Conservation (phyloP, 1,140 invertebrate genomes). For the Holotrichia oblita region DNA sequence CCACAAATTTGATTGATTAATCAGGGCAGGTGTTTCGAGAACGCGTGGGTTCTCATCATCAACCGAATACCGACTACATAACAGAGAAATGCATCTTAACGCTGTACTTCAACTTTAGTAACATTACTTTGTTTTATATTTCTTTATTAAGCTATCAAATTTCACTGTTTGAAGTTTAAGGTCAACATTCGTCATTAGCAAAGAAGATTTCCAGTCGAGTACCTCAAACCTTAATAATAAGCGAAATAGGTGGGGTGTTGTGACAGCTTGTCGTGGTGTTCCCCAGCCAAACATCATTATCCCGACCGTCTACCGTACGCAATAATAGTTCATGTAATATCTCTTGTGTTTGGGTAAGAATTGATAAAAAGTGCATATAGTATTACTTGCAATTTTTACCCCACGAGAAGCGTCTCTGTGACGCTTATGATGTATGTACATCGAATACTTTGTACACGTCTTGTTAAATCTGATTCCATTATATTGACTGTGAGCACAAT, state of each 20-base stretch:
- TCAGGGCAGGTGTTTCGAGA: too few relatives aligned
- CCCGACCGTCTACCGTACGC: neutral
- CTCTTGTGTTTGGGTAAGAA: neutral
- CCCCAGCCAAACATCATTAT: slow-evolving; percentile 19
- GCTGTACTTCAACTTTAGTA: too few relatives aligned
- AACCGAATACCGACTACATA: too few relatives aligned
- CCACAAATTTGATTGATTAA: too few relatives aligned
- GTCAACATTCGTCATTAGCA: neutral
- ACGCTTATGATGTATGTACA: neutral
- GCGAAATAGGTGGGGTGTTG: slow-evolving; percentile 10
- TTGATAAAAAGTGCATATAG: neutral
- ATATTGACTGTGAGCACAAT: neutral
- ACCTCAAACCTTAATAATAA: slow-evolving; percentile 13
- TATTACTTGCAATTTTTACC: slow-evolving; percentile 34
- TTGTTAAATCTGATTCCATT: slow-evolving; percentile 29
- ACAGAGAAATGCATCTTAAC: too few relatives aligned
- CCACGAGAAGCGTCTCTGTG: neutral
- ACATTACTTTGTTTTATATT: too few relatives aligned
- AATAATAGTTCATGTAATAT: slow-evolving; percentile 3
- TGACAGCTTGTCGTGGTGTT: slow-evolving; percentile 8
- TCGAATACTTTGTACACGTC: slow-evolving; percentile 1
- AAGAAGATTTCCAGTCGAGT: neutral
- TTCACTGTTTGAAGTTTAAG: neutral
- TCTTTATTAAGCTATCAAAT: neutral
- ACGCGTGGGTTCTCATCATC: too few relatives aligned